phyloP scores from a whole-genome alignment of 2,113 vertebrate genomes.

The Vulpes ferrilata region DNA sequence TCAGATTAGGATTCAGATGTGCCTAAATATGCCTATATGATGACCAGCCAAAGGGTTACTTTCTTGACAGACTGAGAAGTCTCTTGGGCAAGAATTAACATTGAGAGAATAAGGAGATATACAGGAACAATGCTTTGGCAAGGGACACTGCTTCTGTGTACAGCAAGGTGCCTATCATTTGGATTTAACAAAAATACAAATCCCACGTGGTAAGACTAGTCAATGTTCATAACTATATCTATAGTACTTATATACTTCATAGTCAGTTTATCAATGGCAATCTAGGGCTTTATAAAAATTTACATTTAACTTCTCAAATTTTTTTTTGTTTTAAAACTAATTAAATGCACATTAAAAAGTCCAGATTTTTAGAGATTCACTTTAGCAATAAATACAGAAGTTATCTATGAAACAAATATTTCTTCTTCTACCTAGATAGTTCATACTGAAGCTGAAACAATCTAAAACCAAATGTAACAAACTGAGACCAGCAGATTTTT shows the following conservation, averaged over 20 bases:
- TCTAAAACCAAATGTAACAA: slow-evolving; percentile 14
- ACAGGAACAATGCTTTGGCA: neutral
- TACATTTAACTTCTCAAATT: neutral
- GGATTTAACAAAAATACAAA: neutral
- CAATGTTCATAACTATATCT: neutral
- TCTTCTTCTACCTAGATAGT: neutral
- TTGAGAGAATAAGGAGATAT: neutral
- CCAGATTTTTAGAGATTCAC: neutral
- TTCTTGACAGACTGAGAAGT: neutral
- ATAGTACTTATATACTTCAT: neutral
- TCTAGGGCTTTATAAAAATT: neutral
- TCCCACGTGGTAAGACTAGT: neutral
- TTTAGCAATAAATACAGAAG: neutral
- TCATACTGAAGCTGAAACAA: neutral
- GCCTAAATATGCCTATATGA: neutral
- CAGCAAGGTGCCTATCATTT: neutral
- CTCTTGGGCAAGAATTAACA: neutral
- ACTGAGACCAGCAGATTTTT: neutral
- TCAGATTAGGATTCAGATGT: neutral
- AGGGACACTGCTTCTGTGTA: no score
- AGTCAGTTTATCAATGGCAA: neutral
- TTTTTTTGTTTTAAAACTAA: neutral
- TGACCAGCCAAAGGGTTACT: neutral
- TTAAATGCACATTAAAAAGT: neutral
- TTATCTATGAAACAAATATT: slow-evolving; percentile 11